These are phyloP conservation scores for Dynastes hyllus DNA, from an alignment of 2,888 invertebrate species.

Conservation along the genomic window DNA sequence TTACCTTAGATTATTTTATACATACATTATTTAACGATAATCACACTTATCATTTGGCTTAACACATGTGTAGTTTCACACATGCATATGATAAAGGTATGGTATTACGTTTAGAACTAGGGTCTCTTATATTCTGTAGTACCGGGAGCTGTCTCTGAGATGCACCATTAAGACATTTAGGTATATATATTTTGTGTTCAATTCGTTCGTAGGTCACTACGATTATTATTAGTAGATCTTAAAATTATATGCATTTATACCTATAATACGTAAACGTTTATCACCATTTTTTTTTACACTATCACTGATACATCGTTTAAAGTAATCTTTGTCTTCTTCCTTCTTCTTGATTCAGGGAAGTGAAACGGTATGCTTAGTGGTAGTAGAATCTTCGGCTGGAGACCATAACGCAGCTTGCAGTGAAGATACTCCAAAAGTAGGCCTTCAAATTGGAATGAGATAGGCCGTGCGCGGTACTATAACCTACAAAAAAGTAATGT, in stretches of 20 bases:
- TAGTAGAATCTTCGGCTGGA: slow-evolving; percentile 28
- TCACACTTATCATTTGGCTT: slow-evolving; percentile 57
- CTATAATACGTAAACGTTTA: slow-evolving; percentile 49
- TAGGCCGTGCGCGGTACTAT: slow-evolving; percentile 54
- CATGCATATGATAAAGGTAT: background rate
- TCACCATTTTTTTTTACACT: slow-evolving; percentile 52
- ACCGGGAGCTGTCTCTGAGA: background rate
- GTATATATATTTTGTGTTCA: too few species aligned
- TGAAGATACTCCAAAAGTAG: slow-evolving; percentile 36
- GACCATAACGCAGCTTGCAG: slow-evolving; percentile 25
- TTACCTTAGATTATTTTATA: slow-evolving; percentile 40
- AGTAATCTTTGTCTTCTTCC: background rate
- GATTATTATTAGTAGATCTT: slow-evolving; percentile 5
- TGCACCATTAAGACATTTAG: background rate
- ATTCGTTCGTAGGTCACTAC: slow-evolving; percentile 29
- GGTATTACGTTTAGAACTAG: background rate
- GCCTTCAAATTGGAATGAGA: slow-evolving; percentile 51
- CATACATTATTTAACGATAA: slow-evolving; percentile 54
- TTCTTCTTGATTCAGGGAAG: too few species aligned
- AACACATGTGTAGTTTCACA: slow-evolving; percentile 23
- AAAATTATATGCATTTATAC: slow-evolving; percentile 13
- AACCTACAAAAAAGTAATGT: slow-evolving; percentile 50
- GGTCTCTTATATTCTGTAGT: background rate
- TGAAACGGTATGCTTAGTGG: slow-evolving; percentile 30
- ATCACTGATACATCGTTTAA: slow-evolving; percentile 54